Conservation (phyloP, 1,140 invertebrate genomes). For the Octopus sinensis region DNA sequence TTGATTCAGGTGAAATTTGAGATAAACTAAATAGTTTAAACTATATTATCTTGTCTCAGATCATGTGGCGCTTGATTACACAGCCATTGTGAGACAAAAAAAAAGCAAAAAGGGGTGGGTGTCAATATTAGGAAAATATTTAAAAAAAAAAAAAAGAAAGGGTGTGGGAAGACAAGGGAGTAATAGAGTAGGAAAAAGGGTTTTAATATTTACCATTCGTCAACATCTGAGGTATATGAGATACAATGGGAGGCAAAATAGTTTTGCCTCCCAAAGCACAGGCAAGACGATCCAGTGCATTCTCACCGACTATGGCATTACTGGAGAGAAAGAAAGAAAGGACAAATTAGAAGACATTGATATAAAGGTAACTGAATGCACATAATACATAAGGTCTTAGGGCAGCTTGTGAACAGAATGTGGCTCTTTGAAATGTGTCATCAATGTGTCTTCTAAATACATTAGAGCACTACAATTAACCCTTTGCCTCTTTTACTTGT, state of each 20-base stretch:
- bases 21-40: too few relatives aligned
- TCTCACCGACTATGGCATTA: conserved; percentile 92
- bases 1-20: too few relatives aligned
- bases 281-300: conserved; percentile 90
- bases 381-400: too few relatives aligned
- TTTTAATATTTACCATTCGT: conserved; percentile 66
- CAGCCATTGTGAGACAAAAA: background rate
- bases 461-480: too few relatives aligned
- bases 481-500: too few relatives aligned
- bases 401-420: too few relatives aligned
- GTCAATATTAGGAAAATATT: conserved; percentile 1
- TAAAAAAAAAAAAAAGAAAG: background rate
- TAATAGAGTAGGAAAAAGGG: too few relatives aligned
- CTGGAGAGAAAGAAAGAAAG: conserved; percentile 58
- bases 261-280: conserved; percentile 87
- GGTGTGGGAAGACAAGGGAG: too few relatives aligned
- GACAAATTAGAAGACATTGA: conserved; percentile 11
- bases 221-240: conserved; percentile 83
- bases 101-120: background rate
- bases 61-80: too few relatives aligned
- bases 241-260: conserved; percentile 84
- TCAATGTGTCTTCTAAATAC: too few relatives aligned
- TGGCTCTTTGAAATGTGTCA: too few relatives aligned
- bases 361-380: background rate
- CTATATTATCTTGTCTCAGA: too few relatives aligned